Evolutionary conservation across 2,888 invertebrate species (phyloP).

Genomic region (Drosophila demipolita): DNA sequence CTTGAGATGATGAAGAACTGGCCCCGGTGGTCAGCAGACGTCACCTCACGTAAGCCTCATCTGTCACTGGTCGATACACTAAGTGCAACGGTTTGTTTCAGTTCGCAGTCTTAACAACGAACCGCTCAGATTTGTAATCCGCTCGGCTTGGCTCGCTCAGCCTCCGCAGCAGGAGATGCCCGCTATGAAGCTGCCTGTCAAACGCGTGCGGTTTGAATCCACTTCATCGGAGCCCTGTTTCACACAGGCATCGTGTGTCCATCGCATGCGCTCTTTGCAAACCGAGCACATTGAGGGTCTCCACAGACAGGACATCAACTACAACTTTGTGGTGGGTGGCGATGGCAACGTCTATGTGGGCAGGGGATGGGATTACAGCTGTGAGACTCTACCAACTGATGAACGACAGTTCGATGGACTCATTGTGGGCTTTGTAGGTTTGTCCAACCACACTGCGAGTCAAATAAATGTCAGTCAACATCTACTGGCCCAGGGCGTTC

Average conservation of each 20-base stretch:
- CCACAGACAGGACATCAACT: slow-evolving; percentile 89
- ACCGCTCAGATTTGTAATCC: slow-evolving; percentile 57
- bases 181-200: slow-evolving; percentile 41
- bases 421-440: slow-evolving; percentile 89
- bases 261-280: slow-evolving; percentile 87
- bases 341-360: slow-evolving; percentile 90
- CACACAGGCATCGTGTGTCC: slow-evolving; percentile 85
- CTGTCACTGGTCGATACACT: not conserved
- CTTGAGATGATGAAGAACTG: slow-evolving; percentile 88
- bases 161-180: slow-evolving; percentile 41
- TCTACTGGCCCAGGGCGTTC: slow-evolving; percentile 88
- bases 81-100: slow-evolving; percentile 24
- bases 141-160: slow-evolving; percentile 66
- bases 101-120: slow-evolving; percentile 62
- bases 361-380: slow-evolving; percentile 89
- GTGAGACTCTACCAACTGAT: slow-evolving; percentile 84
- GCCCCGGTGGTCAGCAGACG: slow-evolving; percentile 87
- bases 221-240: slow-evolving; percentile 43
- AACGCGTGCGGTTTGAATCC: slow-evolving; percentile 44
- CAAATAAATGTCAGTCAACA: slow-evolving; percentile 86
- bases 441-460: slow-evolving; percentile 85
- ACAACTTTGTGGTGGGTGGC: slow-evolving; percentile 92
- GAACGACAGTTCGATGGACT: slow-evolving; percentile 85
- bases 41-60: slow-evolving; percentile 48
- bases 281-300: slow-evolving; percentile 88